Evolutionary conservation across 2,113 vertebrate species (phyloP).

Genomic region (Oophaga pumilio): DNA sequence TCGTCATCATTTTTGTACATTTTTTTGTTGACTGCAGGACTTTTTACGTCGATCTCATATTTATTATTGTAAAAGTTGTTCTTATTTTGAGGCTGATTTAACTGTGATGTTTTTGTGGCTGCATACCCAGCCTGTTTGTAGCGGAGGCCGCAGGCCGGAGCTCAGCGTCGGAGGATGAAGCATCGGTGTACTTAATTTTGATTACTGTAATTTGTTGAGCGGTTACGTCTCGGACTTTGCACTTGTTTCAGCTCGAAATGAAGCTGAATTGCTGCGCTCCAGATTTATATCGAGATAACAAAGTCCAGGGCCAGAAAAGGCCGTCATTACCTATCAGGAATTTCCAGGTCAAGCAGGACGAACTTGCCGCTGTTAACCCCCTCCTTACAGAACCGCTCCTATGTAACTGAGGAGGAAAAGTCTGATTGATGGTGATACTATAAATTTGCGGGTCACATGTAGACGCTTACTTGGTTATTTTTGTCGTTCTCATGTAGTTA

Average conservation of each 20-base stretch:
- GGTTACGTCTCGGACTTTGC: not conserved
- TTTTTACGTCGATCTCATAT: not conserved
- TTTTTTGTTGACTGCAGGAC: not conserved
- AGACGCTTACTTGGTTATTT: not conserved
- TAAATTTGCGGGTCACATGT: not conserved
- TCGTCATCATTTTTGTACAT: not conserved
- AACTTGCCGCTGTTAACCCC: not conserved
- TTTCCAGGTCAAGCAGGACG: not conserved
- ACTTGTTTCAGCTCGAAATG: not conserved
- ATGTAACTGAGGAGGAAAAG: not conserved
- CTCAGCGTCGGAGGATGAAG: not conserved
- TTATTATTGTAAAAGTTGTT: not conserved
- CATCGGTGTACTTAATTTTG: slow-evolving; percentile 17
- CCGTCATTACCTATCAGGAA: not conserved
- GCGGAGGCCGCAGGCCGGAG: not conserved
- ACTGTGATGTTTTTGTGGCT: not conserved
- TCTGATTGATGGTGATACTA: not conserved
- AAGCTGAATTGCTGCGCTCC: slow-evolving; percentile 7
- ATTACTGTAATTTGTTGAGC: slow-evolving; percentile 33
- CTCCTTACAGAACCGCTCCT: not conserved
- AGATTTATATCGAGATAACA: not conserved
- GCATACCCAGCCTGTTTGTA: not conserved
- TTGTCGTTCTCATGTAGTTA: not conserved
- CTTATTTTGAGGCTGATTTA: not conserved
- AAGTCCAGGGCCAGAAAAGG: not conserved